These are phyloP conservation scores for Crioceris asparagi DNA, from an alignment of 2,888 invertebrate genomes.

Conservation along the genomic window DNA sequence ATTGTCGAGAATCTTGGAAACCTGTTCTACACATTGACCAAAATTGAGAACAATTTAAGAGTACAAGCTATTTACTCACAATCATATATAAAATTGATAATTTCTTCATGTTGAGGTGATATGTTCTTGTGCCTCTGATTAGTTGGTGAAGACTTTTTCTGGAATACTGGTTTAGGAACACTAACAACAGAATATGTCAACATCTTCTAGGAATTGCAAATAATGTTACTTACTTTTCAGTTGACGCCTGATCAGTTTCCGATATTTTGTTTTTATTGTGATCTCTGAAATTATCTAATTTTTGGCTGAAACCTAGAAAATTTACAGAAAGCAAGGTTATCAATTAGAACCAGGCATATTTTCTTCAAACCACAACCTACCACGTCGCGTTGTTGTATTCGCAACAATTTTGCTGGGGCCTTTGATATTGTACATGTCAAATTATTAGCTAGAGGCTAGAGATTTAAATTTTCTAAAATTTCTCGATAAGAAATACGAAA, in stretches of 20 bases:
- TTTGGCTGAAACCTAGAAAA: constrained; percentile 61
- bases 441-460: too few relatives aligned
- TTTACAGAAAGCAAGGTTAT: background rate
- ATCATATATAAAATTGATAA: constrained; percentile 76
- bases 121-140: constrained; percentile 49
- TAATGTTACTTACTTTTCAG: constrained; percentile 45
- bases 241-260: constrained; percentile 54
- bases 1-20: too few relatives aligned
- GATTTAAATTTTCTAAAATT: too few relatives aligned
- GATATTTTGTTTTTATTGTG: constrained; percentile 57
- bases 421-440: constrained; percentile 73
- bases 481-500: too few relatives aligned
- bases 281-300: constrained; percentile 66
- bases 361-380: too few relatives aligned
- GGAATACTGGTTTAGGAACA: constrained; percentile 73
- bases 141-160: constrained; percentile 39
- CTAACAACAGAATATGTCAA: constrained; percentile 36
- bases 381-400: constrained; percentile 70
- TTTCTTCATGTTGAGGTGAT: constrained; percentile 76
- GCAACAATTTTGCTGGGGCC: constrained; percentile 82
- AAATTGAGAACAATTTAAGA: too few relatives aligned
- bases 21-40: too few relatives aligned
- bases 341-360: too few relatives aligned
- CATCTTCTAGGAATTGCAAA: constrained; percentile 7
- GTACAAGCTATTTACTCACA: constrained; percentile 54